Percentiles rank a stretch among this genome's conserved stretches.
Evolutionary conservation across 1,140 invertebrate genomes (phyloP).

Genomic region (Hylaeus volcanicus): DNA sequence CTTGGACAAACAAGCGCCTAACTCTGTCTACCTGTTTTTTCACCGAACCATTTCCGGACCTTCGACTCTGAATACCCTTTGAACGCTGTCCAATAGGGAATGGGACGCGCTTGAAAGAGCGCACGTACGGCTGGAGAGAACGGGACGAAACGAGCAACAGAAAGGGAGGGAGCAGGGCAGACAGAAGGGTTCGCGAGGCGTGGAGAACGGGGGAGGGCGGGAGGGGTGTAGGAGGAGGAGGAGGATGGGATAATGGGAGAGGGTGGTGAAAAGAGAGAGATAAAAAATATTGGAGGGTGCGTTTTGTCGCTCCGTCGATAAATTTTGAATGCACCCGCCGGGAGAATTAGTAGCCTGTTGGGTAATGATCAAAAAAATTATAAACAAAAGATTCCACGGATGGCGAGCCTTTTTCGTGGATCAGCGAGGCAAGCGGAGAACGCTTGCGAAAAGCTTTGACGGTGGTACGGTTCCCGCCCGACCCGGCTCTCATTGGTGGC

Average conservation of each 20-base stretch:
- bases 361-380: slow-evolving; percentile 81
- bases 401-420: slow-evolving; percentile 80
- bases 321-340: slow-evolving; percentile 72
- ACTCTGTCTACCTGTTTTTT: slow-evolving; percentile 50
- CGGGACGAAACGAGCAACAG: slow-evolving; percentile 20
- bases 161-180: slow-evolving; percentile 1
- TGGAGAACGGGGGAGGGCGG: not conserved
- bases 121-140: slow-evolving; percentile 24
- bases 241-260: not conserved
- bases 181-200: not conserved
- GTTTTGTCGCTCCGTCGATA: slow-evolving; percentile 64
- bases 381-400: slow-evolving; percentile 82
- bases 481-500: slow-evolving; percentile 65
- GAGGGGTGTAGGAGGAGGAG: not conserved
- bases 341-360: slow-evolving; percentile 76
- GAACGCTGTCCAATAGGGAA: slow-evolving; percentile 56
- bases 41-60: slow-evolving; percentile 59
- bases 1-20: slow-evolving; percentile 43
- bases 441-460: slow-evolving; percentile 78
- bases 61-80: slow-evolving; percentile 65
- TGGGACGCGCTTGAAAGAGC: slow-evolving; percentile 53
- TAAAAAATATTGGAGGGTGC: slow-evolving; percentile 63
- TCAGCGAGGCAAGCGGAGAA: slow-evolving; percentile 78
- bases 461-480: slow-evolving; percentile 66
- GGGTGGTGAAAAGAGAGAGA: slow-evolving; percentile 49